Evolutionary conservation across 2,888 invertebrate species (phyloP).

Genomic region (Morpho deidamia): DNA sequence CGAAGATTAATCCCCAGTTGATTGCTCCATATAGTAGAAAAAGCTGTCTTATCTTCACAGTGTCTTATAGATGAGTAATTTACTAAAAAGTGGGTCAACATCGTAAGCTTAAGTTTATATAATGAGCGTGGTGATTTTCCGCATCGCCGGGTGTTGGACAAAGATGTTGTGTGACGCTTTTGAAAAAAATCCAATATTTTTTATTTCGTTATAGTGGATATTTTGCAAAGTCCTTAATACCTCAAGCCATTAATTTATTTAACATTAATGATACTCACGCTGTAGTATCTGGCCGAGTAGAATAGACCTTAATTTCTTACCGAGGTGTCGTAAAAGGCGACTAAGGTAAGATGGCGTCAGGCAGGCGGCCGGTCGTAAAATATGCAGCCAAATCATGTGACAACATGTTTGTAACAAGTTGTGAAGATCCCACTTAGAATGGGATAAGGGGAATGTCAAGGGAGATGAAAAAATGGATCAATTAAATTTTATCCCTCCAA

Average conservation of each 20-base stretch:
- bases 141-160: slow-evolving; percentile 7
- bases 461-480: too few relatives aligned
- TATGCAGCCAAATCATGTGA: too few relatives aligned
- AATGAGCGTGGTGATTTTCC: slow-evolving; percentile 8
- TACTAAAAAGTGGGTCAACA: not conserved
- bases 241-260: too few relatives aligned
- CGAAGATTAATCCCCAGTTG: not conserved
- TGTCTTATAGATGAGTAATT: not conserved
- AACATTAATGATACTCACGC: too few relatives aligned
- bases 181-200: not conserved
- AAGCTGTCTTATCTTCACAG: not conserved
- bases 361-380: too few relatives aligned
- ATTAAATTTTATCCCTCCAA: too few relatives aligned
- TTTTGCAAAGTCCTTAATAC: too few relatives aligned
- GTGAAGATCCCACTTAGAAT: too few relatives aligned
- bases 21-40: not conserved
- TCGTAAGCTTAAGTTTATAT: slow-evolving; percentile 8
- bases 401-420: not conserved
- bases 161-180: slow-evolving; percentile 11
- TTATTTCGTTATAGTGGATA: too few relatives aligned
- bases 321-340: not conserved
- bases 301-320: too few relatives aligned
- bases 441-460: too few relatives aligned
- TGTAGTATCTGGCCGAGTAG: too few relatives aligned
- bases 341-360: not conserved